Base-by-base conservation (phyloP, 2,113 vertebrate genomes). In the Eurypyga helias region DNA sequence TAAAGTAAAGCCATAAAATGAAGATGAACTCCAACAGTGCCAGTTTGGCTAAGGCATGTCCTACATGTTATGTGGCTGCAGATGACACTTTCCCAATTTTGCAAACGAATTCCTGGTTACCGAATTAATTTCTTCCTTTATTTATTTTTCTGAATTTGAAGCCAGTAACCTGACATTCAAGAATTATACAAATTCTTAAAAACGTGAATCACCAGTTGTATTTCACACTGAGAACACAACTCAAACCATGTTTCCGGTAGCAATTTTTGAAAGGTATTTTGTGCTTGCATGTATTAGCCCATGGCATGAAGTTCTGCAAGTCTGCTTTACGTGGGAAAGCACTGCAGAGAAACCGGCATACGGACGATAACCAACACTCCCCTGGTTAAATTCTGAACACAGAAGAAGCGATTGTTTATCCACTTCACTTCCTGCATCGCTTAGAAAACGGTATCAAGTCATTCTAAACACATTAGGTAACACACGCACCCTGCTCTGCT, bases 381-480 rank as follows among this genome's bases (percentile, higher is more conserved):
- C 31, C 69, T 14, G 26, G 23, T 85, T 45, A 48, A 13, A 14
- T 36, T 1, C 2, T 13, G 81, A 94, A 76, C 41, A 8, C 24
- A 36, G 73, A 75, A 31, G 43, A 33, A 89, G 60, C 2, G 38
- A 57, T 46, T 88, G 88, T 73, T 94, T 64, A 80, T 73, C 33
- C 88, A 6, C 76, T 64, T 17, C n/a, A 5, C 77, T 81, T 90
- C 87, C 85, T 61, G 58, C 82, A 38, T 5, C 7, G 49, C 95
- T 51, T 10, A 8, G 24, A 73, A 58, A 94, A 83, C 52, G 6
- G 9, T 26, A 80, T 29, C 46, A 24, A 90, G 64, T 81, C 92
- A 93, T 86, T 80, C 58, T 93, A 48, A 92, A 73, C 46, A 70
- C 71, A 88, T 87, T 90, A 90, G 88, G 92, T 95, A 93, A 93